Evolutionary conservation across 2,888 invertebrate species (phyloP), one percentile per base, ranked within the genome.

Genomic region (Scrobipalpa costella): DNA sequence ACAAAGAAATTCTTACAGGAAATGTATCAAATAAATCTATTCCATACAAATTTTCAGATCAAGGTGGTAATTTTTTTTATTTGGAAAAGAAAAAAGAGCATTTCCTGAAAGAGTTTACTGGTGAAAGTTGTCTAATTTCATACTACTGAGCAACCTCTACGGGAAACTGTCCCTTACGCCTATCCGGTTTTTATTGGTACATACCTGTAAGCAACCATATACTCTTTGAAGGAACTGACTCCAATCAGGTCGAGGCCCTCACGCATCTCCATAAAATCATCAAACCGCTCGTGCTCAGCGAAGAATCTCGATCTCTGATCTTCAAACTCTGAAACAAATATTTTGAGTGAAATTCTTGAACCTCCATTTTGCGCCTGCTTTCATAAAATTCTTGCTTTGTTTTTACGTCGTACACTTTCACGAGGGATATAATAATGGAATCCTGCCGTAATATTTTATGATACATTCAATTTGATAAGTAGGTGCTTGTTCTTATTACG

Each of bases 181-280:
- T n/a, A n/a, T n/a, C n/a, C n/a, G n/a, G n/a, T n/a, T n/a, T n/a
- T 52, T 55, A 8, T n/a, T 49, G 19, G 17, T 21, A 19, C 36
- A 15, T 78, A 92, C 92, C 92, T 90, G 77, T 92, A 92, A 59
- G 92, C 92, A 15, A 92, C 91, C 87, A 93, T 92, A 69, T 92
- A 92, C 77, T 93, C 93, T 69, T 92, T 92, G 73, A 93, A 93
- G 6, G 90, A 90, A 68, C 88, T 89, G 67, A 94, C 93, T 73
- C 94, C 94, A 13, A 94, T 93, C 19, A 96, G 90, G 77, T 96
- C 96, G 68, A 96, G 88, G 0, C 96, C 96, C 78, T 96, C 96
- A 1, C 95, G 88, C 93, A 96, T 96, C 85, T 97, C 96, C 95
- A 96, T 95, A 81, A 96, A 96, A 82, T 96, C 96, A 76, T 97